Evolutionary conservation across 2,888 invertebrate genomes (phyloP).

Genomic region (Heliconius sara): DNA sequence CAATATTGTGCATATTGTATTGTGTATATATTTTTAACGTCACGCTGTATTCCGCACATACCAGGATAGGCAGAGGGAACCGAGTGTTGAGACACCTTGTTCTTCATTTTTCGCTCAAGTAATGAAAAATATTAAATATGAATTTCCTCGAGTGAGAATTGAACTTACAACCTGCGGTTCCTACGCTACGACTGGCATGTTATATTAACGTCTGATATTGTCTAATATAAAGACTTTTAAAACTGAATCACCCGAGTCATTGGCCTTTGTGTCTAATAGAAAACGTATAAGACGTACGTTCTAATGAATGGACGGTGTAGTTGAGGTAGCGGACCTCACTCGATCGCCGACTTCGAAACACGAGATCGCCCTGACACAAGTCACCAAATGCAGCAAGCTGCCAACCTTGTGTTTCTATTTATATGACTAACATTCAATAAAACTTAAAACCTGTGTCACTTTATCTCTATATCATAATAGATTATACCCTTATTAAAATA

Average conservation of each 20-base stretch:
- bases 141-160: too few relatives aligned
- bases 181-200: too few relatives aligned
- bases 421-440: constrained; percentile 64
- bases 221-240: constrained; percentile 26
- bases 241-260: constrained; percentile 35
- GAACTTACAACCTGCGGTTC: too few relatives aligned
- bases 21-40: too few relatives aligned
- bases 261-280: constrained; percentile 27
- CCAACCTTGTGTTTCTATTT: constrained; percentile 77
- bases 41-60: too few relatives aligned
- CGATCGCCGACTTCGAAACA: constrained; percentile 57
- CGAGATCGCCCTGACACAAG: constrained; percentile 78
- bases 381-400: constrained; percentile 80
- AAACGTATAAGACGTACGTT: constrained; percentile 47
- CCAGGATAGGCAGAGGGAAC: too few relatives aligned
- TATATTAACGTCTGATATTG: neutral
- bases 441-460: constrained; percentile 56
- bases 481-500: constrained; percentile 48
- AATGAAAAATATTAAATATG: too few relatives aligned
- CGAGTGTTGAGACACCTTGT: too few relatives aligned
- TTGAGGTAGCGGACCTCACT: constrained; percentile 56
- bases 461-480: constrained; percentile 55
- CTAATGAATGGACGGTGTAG: constrained; percentile 65
- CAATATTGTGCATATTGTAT: constrained; percentile 7
- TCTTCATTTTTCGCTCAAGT: too few relatives aligned